Conservation (phyloP, 1,140 invertebrate genomes). For the Aphis craccivora region DNA sequence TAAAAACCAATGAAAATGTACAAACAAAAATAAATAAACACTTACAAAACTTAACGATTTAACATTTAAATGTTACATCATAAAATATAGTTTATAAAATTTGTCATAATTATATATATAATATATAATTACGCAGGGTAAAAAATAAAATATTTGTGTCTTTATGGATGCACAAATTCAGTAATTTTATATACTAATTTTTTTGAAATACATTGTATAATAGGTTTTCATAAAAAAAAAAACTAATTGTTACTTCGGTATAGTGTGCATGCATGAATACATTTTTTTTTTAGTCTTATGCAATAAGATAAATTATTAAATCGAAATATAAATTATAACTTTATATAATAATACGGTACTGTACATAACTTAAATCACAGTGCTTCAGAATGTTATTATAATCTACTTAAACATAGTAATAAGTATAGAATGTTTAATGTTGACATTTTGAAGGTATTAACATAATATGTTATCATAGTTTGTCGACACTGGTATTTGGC, state of each 20-base stretch:
- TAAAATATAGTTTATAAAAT: constrained; percentile 45
- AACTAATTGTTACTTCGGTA: constrained; percentile 25
- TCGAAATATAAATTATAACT: constrained; percentile 17
- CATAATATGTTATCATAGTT: constrained; percentile 12
- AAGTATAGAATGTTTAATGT: constrained; percentile 1
- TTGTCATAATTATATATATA: constrained; percentile 15
- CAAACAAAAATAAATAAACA: constrained; percentile 58
- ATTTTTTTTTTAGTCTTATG: constrained; percentile 33
- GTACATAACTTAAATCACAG: constrained; percentile 49
- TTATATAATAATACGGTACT: constrained; percentile 28
- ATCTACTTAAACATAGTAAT: constrained; percentile 30
- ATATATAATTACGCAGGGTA: constrained; percentile 17
- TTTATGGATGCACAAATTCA: background rate
- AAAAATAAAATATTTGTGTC: constrained; percentile 39
- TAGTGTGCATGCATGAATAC: background rate
- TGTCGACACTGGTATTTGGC: background rate
- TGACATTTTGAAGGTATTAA: constrained; percentile 2
- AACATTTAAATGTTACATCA: constrained; percentile 44
- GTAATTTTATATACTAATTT: constrained; percentile 10
- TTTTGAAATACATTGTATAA: constrained; percentile 10
- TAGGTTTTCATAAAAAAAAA: background rate
- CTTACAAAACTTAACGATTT: constrained; percentile 57
- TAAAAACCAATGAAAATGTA: constrained; percentile 56
- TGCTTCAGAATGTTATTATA: constrained; percentile 32
- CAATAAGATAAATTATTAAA: constrained; percentile 34